These are phyloP conservation scores for Taeniopygia guttata DNA, from an alignment of 2,797 vertebrate genomes.

Conservation along the genomic window DNA sequence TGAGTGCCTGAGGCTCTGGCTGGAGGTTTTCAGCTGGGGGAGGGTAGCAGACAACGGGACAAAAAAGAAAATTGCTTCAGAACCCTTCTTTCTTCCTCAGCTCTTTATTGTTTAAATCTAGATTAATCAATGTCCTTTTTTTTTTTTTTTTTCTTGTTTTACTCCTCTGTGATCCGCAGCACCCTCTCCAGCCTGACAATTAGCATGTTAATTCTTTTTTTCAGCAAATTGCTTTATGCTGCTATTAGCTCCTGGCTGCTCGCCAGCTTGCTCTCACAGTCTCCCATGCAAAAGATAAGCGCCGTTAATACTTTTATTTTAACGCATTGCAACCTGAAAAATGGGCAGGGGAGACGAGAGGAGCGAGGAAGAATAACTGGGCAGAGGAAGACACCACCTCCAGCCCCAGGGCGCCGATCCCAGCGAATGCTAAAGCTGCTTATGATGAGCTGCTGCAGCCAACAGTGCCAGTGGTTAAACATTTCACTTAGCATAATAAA, in stretches of 20 bases:
- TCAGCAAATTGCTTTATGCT: slow-evolving; percentile 56
- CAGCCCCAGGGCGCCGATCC: background rate
- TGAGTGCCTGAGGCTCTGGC: slow-evolving; percentile 2
- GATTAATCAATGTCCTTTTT: background rate
- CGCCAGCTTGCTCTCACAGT: slow-evolving; percentile 29
- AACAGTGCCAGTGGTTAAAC: background rate
- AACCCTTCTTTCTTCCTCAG: background rate
- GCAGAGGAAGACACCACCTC: background rate
- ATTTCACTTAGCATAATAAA: background rate
- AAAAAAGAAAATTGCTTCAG: background rate
- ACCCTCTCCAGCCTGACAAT: slow-evolving; percentile 61
- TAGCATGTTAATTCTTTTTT: slow-evolving; percentile 65
- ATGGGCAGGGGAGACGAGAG: background rate
- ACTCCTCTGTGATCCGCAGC: background rate
- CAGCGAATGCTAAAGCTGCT: background rate
- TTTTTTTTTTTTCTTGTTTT: background rate
- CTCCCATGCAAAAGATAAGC: slow-evolving; percentile 13
- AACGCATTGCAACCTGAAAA: background rate
- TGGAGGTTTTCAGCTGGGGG: background rate
- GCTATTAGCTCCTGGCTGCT: slow-evolving; percentile 63
- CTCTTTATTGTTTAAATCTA: background rate
- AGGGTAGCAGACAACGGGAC: background rate
- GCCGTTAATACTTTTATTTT: background rate
- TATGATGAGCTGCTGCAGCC: background rate
- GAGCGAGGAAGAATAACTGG: background rate